phyloP scores from a whole-genome alignment of 2,797 vertebrate genomes.

The Masticophis lateralis region DNA sequence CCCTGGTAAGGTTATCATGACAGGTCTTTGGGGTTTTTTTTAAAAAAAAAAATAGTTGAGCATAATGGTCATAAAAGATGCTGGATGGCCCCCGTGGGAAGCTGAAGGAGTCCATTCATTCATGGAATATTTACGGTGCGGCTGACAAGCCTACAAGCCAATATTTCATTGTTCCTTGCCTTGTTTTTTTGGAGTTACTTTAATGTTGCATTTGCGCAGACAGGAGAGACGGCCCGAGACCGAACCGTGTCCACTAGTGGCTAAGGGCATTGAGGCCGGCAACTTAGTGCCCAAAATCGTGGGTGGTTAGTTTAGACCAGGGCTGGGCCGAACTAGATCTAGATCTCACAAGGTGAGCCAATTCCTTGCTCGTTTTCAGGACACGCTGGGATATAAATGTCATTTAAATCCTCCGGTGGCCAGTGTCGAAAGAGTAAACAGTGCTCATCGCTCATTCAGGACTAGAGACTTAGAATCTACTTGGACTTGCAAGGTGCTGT shows the following conservation, averaged over 20 bases:
- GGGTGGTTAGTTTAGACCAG: background rate
- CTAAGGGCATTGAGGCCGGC: too few species aligned
- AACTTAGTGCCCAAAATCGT: too few species aligned
- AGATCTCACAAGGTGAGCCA: background rate
- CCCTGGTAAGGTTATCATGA: constrained; percentile 30
- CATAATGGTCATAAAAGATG: constrained; percentile 37
- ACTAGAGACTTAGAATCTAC: background rate
- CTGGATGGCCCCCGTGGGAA: constrained; percentile 35
- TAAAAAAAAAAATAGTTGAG: constrained; percentile 28
- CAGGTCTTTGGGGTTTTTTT: constrained; percentile 24
- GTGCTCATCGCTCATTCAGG: background rate
- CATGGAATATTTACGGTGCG: constrained; percentile 44
- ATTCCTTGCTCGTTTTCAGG: background rate
- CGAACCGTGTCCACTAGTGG: background rate
- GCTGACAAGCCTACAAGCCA: constrained; percentile 26
- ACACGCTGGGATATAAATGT: background rate
- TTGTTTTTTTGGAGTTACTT: background rate
- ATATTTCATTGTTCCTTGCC: constrained; percentile 17
- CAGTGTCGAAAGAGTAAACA: background rate
- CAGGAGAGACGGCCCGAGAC: background rate
- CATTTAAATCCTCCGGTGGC: too few species aligned
- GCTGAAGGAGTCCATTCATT: constrained; percentile 42
- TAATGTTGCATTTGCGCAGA: background rate
- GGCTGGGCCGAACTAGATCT: background rate
- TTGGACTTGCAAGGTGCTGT: background rate